Evolutionary conservation across 2,797 vertebrate species (phyloP), one percentile per base, ranked within the genome.

Genomic region (Lepidocolaptes lacrymiger): DNA sequence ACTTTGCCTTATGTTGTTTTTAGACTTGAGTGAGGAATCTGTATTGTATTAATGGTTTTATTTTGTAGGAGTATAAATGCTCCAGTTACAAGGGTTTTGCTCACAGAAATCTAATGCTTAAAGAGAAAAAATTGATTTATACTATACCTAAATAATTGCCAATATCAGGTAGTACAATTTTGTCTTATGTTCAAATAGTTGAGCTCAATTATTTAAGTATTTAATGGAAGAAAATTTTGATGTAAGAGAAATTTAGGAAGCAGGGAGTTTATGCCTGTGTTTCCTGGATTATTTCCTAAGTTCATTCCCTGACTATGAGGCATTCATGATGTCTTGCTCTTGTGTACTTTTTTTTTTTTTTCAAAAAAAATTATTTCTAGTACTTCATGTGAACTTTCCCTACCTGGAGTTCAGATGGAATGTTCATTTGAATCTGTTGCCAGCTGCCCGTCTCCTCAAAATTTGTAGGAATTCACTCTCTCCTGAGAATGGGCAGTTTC

Each of bases 61-160:
- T 95, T 94, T 91, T 82, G 74, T 71, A 61, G 56, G 56, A 80
- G 10, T 79, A 52, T 86, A 91, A 95, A 89, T 75, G 63, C 71
- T 73, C 55, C 15, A 56, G 52, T 95, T 87, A 88, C 8, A 34
- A 89, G 77, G 12, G 44, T 39, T 88, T 71, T 82, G 71, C 71
- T 79, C 44, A 39, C 69, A 63, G 61, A 56, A 66, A 22, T 18
- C 44, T 79, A 93, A 87, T 64, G 44, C 84, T 77, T 28, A 51
- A 85, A 78, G 23, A 76, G 32, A 63, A 73, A 2, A 55, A 44
- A 37, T 22, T 41, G 69, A 14, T 73, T 81, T 89, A n/a, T 82
- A 26, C 30, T 49, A 27, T 59, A 59, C 44, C 24, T 73, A 56
- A 49, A 52, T 82, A 86, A 82, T 79, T 44, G 55, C 23, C 21